Base-by-base conservation (phyloP, 2,888 invertebrate species). In the Eupithecia dodoneata region DNA sequence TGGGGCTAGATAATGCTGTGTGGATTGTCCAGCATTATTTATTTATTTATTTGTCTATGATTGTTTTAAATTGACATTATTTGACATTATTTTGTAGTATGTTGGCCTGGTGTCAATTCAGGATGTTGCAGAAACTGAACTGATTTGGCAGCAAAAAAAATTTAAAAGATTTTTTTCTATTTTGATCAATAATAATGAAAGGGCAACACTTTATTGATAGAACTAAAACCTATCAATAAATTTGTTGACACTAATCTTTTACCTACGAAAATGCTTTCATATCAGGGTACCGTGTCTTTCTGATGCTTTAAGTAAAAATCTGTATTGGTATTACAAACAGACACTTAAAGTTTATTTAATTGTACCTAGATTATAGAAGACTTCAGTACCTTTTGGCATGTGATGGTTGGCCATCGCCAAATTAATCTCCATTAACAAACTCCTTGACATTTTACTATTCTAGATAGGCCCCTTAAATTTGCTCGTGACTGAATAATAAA, bases 391-490 rank as follows among this genome's bases (percentile, higher is more conserved):
- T 6, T n/a, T 7, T 59, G n/a, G 5, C 52, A 18, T 18, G 6
- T 59, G 55, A 59, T 59, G 9, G 18, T 59, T 63, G 4, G 18
- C 44, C 52, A 74, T 76, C 69, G n/a, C 49, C 18, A 69, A 74
- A 76, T 67, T 71, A 66, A 76, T 78, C 74, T 74, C 73, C 71
- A 63, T 72, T 59, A 73, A 10, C 18, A 30, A 71, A 45, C 13
- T 78, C 84, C 85, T 85, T 84, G 85, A 85, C 85, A 83, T 85
- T 85, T 82, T 52, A 7, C 10, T 79, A 76, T 79, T 72, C 77
- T 49, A 73, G 65, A 55, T 55, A 45, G 15, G 5, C 18, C 45
- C 18, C 69, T n/a, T 18, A 67, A n/a, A 9, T 69, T 69, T 44
- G 18, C 18, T 70, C 70, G 30, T 70, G 70, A 70, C 18, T 47